Evolutionary conservation across 2,888 invertebrate species (phyloP), one percentile per base, ranked within the genome.

Genomic region (Ectemnius cavifrons): DNA sequence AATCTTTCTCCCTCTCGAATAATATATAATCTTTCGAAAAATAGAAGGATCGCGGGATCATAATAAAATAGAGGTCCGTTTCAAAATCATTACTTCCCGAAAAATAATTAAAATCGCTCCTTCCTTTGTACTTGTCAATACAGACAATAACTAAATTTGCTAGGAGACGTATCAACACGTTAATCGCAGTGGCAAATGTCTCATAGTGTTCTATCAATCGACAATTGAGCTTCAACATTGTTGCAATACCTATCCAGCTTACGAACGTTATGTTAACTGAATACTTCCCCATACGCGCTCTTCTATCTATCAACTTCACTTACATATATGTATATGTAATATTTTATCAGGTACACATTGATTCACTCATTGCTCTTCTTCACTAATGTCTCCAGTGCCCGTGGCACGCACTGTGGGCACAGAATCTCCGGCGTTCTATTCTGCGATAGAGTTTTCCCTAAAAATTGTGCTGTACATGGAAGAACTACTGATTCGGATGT

Each of bases 401-500:
- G 85, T 13, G 90, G 87, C 65, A 90, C 85, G 67, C 91, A 91
- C 64, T 84, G 67, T 1, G 91, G 91, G 64, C 91, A 91, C 6
- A 90, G 63, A 27, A 88, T 90, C 70, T 90, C 90, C n/a, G 86
- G 87, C 71, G 88, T 88, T 64, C 81, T 79, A 3, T 86, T 82
- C 58, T 83, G 76, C 57, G 77, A 84, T 18, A 89, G 80, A 66
- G 86, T 82, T 70, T 88, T 84, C 56, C 86, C 87, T 63, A 91
- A 84, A 74, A 87, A 81, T 79, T 89, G 89, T 28, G 90, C 89
- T 46, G 90, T 90, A 78, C 86, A 86, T n/a, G 91, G 91, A 69
- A 91, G 83, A 77, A 89, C 81, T 56, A 88, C 45, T 14, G 86
- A 86, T 63, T 85, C 82, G 13, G 87, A 84, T 67, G 86, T 85